A percentile compares a stretch with the other conserved stretches of the same genome.
phyloP scores from a whole-genome alignment of 2,113 vertebrate genomes.

The Amphiprion percula region DNA sequence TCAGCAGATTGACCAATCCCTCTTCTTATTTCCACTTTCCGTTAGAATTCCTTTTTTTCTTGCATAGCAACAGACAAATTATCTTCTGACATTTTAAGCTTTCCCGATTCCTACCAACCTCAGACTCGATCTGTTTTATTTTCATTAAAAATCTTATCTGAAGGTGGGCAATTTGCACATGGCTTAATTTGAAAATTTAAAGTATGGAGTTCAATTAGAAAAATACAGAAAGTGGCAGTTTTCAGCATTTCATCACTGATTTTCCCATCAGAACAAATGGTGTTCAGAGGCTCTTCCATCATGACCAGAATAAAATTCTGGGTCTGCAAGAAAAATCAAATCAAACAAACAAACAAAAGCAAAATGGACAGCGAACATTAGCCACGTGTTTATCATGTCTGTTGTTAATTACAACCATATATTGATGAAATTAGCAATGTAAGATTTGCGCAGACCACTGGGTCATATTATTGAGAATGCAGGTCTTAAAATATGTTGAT shows the following conservation, averaged over 20 bases:
- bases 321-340: too few species aligned
- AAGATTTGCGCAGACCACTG: slow-evolving; percentile 10
- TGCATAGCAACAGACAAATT: slow-evolving; percentile 4
- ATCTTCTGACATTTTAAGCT: too few species aligned
- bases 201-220: too few species aligned
- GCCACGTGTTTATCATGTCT: neutral
- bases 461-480: neutral
- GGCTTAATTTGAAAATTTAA: too few species aligned
- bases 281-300: neutral
- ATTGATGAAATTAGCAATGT: slow-evolving; percentile 3
- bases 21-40: neutral
- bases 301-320: neutral
- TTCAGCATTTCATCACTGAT: neutral
- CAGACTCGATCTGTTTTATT: too few species aligned
- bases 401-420: slow-evolving; percentile 28
- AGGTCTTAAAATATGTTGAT: neutral
- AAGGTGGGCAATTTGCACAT: neutral
- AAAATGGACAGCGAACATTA: neutral
- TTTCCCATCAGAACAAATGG: neutral
- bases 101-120: too few species aligned
- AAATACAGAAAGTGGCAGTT: neutral
- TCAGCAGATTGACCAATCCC: neutral
- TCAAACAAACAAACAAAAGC: too few species aligned
- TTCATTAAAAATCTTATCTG: neutral
- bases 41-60: neutral